These are phyloP conservation scores for Takifugu flavidus DNA, from an alignment of 2,113 vertebrate genomes.

Conservation along the genomic window DNA sequence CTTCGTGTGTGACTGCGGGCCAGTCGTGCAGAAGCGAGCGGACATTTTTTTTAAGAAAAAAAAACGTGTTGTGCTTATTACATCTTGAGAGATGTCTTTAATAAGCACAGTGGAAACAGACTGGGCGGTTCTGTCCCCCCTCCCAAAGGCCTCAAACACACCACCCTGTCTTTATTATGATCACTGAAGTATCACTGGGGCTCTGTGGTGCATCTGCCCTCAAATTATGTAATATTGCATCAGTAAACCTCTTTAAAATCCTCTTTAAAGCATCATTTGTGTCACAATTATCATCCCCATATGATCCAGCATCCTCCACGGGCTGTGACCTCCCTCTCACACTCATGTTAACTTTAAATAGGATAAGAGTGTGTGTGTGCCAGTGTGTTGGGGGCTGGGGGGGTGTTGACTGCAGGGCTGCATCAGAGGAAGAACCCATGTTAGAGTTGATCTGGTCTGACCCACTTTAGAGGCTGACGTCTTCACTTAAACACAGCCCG, in stretches of 20 bases:
- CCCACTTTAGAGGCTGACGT: background rate
- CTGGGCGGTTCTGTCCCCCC: too few relatives aligned
- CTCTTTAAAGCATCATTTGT: conserved; percentile 5
- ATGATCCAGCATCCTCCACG: background rate
- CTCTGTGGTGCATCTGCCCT: conserved; percentile 23
- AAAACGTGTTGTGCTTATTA: too few relatives aligned
- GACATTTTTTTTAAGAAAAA: too few relatives aligned
- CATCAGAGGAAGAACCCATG: too few relatives aligned
- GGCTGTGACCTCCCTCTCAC: conserved; percentile 12
- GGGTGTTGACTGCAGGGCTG: too few relatives aligned
- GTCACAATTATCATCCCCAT: conserved; percentile 13
- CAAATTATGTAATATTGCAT: conserved; percentile 55
- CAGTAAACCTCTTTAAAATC: conserved; percentile 25
- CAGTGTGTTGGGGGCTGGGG: too few relatives aligned
- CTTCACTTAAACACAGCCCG: background rate
- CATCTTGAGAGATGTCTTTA: too few relatives aligned
- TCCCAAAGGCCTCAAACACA: conserved; percentile 17
- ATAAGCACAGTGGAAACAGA: too few relatives aligned
- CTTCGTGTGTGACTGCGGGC: too few relatives aligned
- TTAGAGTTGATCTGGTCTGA: background rate
- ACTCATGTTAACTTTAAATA: conserved; percentile 3
- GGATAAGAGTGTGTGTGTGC: too few relatives aligned
- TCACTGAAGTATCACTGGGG: conserved; percentile 7
- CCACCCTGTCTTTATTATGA: conserved; percentile 9
- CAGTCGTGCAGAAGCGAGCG: background rate